These are phyloP conservation scores for Antheraea assamensis DNA, from an alignment of 2,888 invertebrate species.

Conservation along the genomic window DNA sequence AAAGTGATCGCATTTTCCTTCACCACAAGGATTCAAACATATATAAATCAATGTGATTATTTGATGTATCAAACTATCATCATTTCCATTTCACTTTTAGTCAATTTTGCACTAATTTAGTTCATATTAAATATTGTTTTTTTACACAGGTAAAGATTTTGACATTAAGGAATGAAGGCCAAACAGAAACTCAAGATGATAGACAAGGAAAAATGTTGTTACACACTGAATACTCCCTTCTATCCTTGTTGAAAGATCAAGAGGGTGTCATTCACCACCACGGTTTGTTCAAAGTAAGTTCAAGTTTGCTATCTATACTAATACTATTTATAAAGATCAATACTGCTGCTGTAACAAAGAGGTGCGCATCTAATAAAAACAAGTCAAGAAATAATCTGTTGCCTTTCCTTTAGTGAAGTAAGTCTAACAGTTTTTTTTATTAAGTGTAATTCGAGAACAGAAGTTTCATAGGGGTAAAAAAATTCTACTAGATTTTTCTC, in stretches of 20 bases:
- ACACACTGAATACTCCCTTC: conserved; percentile 88
- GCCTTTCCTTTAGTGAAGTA: too few species aligned
- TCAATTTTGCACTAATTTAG: neutral
- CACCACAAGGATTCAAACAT: too few species aligned
- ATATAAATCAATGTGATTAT: neutral
- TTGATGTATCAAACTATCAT: neutral
- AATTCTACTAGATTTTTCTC: too few species aligned
- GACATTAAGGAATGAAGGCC: conserved; percentile 75
- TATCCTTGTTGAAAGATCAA: conserved; percentile 86
- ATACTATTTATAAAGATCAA: too few species aligned
- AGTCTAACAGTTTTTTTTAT: too few species aligned
- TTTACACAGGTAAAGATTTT: conserved; percentile 85
- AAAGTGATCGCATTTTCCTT: too few species aligned
- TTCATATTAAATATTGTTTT: neutral
- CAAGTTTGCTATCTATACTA: neutral
- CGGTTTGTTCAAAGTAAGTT: conserved; percentile 86
- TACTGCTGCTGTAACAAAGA: too few species aligned
- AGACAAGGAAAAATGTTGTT: conserved; percentile 89
- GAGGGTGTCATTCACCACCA: conserved; percentile 89
- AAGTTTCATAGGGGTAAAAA: too few species aligned
- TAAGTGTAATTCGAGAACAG: too few species aligned
- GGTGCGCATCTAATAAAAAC: too few species aligned
- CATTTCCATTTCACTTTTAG: neutral
- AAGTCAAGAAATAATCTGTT: too few species aligned
- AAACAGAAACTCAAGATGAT: conserved; percentile 87